Conservation (phyloP, 1,140 invertebrate genomes). For the Zaprionus ghesquierei region DNA sequence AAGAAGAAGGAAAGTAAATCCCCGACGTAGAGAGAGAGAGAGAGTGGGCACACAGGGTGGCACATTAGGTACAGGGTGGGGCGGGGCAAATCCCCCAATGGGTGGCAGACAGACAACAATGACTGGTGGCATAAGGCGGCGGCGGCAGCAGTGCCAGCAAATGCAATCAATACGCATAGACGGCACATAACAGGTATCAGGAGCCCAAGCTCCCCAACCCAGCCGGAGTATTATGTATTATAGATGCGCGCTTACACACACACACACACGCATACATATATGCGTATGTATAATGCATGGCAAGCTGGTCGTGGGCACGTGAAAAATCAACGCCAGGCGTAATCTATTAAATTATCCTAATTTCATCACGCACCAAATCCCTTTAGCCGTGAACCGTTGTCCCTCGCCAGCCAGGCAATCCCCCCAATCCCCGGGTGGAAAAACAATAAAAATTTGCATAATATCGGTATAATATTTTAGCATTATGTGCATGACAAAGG, state of each 20-base stretch:
- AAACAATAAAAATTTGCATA: slow-evolving; percentile 82
- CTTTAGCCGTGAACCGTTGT: slow-evolving; percentile 61
- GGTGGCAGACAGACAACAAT: slow-evolving; percentile 65
- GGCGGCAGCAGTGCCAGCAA: slow-evolving; percentile 25
- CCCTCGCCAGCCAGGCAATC: neutral
- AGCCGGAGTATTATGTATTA: slow-evolving; percentile 25
- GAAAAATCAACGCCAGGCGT: slow-evolving; percentile 76
- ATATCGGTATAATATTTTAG: slow-evolving; percentile 81
- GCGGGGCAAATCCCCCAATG: slow-evolving; percentile 44
- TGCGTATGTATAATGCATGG: slow-evolving; percentile 57
- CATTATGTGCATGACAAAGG: slow-evolving; percentile 72
- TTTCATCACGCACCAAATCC: slow-evolving; percentile 81
- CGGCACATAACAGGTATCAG: slow-evolving; percentile 75
- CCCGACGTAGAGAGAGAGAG: slow-evolving; percentile 18
- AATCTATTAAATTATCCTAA: slow-evolving; percentile 82
- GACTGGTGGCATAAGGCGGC: slow-evolving; percentile 15
- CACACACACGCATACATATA: neutral
- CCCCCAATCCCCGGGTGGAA: slow-evolving; percentile 15
- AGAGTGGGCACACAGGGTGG: slow-evolving; percentile 8
- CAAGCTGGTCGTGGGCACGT: slow-evolving; percentile 19
- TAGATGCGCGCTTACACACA: neutral
- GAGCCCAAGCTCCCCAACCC: slow-evolving; percentile 1
- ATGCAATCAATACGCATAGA: slow-evolving; percentile 79
- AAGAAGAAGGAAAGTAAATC: slow-evolving; percentile 24
- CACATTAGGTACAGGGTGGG: slow-evolving; percentile 35